Percentiles rank a stretch among this genome's conserved stretches.
phyloP scores from a whole-genome alignment of 1,140 invertebrate genomes.

The Vollenhovia emeryi region DNA sequence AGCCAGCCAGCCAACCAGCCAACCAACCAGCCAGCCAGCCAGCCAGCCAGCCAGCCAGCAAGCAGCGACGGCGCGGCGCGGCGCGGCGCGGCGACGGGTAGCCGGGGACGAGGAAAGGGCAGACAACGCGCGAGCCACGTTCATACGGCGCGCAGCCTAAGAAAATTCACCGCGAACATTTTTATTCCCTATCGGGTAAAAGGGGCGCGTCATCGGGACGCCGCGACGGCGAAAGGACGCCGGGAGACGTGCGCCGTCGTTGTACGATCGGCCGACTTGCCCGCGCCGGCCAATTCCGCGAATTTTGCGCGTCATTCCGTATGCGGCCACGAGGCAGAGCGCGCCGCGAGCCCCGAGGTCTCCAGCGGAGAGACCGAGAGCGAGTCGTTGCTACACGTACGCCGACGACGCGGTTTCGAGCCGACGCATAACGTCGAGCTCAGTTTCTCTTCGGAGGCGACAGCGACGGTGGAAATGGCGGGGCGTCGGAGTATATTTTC shows the following conservation, averaged over 20 bases:
- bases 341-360: constrained; percentile 64
- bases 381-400: constrained; percentile 49
- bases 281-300: constrained; percentile 56
- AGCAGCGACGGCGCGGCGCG: constrained; percentile 53
- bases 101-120: constrained; percentile 21
- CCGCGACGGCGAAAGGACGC: constrained; percentile 64
- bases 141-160: constrained; percentile 72
- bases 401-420: constrained; percentile 56
- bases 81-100: constrained; percentile 41
- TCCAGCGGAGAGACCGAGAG: constrained; percentile 38
- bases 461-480: constrained; percentile 61
- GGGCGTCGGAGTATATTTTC: constrained; percentile 42
- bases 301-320: constrained; percentile 73
- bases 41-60: constrained; percentile 55
- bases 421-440: constrained; percentile 56
- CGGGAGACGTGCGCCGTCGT: constrained; percentile 54
- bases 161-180: constrained; percentile 81
- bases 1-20: background rate
- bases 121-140: constrained; percentile 69
- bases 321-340: constrained; percentile 66
- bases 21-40: constrained; percentile 12
- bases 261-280: constrained; percentile 14
- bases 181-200: constrained; percentile 76
- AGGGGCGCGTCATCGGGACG: constrained; percentile 63
- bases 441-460: constrained; percentile 65